Evolutionary conservation across 2,888 invertebrate genomes (phyloP).

Genomic region (Petrophora chlorosata): DNA sequence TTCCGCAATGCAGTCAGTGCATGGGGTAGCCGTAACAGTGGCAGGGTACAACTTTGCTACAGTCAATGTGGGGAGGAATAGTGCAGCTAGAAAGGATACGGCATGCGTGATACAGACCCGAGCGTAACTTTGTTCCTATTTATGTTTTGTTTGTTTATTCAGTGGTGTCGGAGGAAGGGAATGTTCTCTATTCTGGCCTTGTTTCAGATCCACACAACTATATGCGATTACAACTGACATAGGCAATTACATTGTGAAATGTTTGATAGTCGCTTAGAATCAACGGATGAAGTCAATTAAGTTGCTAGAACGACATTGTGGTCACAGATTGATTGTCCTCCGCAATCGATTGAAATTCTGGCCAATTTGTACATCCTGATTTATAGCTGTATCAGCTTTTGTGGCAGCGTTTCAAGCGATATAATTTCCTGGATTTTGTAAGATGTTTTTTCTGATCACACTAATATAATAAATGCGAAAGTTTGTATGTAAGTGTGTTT

Average conservation of each 20-base stretch:
- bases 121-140: slow-evolving; percentile 32
- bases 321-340: slow-evolving; percentile 31
- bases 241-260: slow-evolving; percentile 15
- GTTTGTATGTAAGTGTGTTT: too few relatives aligned
- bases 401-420: neutral
- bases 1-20: slow-evolving; percentile 82
- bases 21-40: slow-evolving; percentile 58
- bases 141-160: slow-evolving; percentile 35
- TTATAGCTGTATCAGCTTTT: slow-evolving; percentile 1
- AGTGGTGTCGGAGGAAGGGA: slow-evolving; percentile 17
- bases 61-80: slow-evolving; percentile 14
- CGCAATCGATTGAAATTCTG: slow-evolving; percentile 13
- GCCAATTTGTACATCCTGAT: slow-evolving; percentile 7
- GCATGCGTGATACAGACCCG: slow-evolving; percentile 30
- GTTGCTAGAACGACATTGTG: slow-evolving; percentile 27
- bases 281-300: slow-evolving; percentile 34
- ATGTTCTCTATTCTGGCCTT: slow-evolving; percentile 8
- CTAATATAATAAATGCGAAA: too few relatives aligned
- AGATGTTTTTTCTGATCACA: too few relatives aligned
- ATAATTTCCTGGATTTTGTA: too few relatives aligned
- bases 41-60: slow-evolving; percentile 5
- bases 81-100: slow-evolving; percentile 29
- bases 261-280: slow-evolving; percentile 23
- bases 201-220: neutral
- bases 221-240: slow-evolving; percentile 1